These are phyloP conservation scores for Oreochromis spilurus DNA, from an alignment of 2,113 vertebrate species.

Conservation along the genomic window DNA sequence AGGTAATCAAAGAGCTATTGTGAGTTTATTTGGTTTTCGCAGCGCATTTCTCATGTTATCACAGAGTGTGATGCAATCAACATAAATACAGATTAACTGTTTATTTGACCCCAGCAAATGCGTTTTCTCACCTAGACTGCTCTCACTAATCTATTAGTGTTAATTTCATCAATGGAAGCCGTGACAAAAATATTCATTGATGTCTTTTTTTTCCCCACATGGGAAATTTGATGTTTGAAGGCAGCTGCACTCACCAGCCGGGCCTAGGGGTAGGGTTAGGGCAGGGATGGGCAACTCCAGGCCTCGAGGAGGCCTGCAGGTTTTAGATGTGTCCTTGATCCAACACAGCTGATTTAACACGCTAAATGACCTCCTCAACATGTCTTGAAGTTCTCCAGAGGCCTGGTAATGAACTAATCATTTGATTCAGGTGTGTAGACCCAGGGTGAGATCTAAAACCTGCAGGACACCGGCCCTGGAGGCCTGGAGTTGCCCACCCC, in stretches of 20 bases:
- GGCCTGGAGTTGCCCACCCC: fast-evolving
- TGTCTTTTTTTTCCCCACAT: neutral
- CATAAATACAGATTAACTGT: neutral
- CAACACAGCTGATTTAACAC: no score
- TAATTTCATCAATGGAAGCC: neutral
- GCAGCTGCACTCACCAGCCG: neutral
- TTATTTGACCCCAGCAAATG: neutral
- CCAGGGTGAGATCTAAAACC: fast-evolving
- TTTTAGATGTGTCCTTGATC: no score
- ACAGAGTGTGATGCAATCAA: neutral
- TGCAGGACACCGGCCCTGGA: fast-evolving
- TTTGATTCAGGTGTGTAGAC: neutral
- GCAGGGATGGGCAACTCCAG: no score
- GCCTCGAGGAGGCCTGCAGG: no score
- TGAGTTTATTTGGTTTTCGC: neutral
- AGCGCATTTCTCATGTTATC: neutral
- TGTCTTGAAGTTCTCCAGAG: neutral
- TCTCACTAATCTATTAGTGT: neutral
- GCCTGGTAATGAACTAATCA: neutral
- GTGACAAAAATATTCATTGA: neutral
- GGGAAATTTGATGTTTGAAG: neutral
- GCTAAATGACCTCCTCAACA: neutral
- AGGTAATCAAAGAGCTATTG: neutral
- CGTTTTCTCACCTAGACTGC: neutral
- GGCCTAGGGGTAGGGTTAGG: neutral